Base-by-base conservation (phyloP, 2,113 vertebrate species). In the Dromaius novaehollandiae region DNA sequence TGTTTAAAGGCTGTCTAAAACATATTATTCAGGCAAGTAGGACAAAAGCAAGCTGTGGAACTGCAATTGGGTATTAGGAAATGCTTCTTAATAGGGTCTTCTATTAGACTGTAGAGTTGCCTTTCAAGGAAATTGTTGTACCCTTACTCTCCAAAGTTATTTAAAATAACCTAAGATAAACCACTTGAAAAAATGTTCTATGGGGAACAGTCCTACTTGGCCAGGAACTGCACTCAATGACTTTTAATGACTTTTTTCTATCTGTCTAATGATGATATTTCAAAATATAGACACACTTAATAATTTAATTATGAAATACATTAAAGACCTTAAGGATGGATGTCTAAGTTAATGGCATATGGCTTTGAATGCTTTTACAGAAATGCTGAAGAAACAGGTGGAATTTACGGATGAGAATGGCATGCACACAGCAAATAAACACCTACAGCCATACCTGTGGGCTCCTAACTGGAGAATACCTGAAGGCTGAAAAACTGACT, bases 111-210 rank as follows among this genome's bases (percentile, higher is more conserved):
- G 4, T 58, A 40, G 36, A 32, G 22, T 66, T 86, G 44, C 55
- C 32, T 74, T 92, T 48, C 61, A 56, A 66, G 48, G 44, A 91
- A 82, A 94, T 48, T 85, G n/a, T 44, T 80, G 25, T 24, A 82
- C 19, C 28, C 24, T 87, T 79, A 38, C 56, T 66, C 66, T 96
- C 88, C 44, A 90, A 93, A 86, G 36, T 56, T 4, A 82, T 82
- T 94, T 82, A 70, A 92, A 92, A 66, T 74, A 87, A 90, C 36
- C 20, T 94, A 61, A 85, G 74, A 89, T 75, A 94, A 97, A 82
- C 46, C 22, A 69, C 42, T 69, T 78, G 64, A 82, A 95, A 58
- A 96, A 95, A 80, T 71, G 17, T 68, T 60, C 50, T 85, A 46
- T 17, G 14, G 36, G 46, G 30, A 78, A 42, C 18, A 80, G 50